Evolutionary conservation across 2,797 vertebrate species (phyloP).

Genomic region (Chaetodon trifasciatus): DNA sequence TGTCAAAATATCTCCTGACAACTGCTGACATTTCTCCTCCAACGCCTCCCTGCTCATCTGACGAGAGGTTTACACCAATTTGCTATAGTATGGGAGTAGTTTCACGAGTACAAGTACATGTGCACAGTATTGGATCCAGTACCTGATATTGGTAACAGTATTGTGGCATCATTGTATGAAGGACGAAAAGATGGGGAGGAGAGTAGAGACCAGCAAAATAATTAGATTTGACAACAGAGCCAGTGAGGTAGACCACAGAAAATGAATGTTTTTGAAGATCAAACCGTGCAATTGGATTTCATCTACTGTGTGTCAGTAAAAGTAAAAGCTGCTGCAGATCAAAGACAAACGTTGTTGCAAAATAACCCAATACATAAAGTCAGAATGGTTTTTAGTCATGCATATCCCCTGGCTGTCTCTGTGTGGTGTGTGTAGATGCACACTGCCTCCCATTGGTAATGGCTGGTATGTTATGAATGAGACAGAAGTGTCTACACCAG

Average conservation of each 20-base stretch:
- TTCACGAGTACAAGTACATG: no score
- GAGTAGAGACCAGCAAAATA: background rate
- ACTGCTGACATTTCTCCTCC: no score
- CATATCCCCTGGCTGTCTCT: background rate
- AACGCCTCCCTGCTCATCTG: no score
- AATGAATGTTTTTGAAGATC: background rate
- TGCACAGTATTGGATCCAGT: no score
- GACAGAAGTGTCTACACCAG: background rate
- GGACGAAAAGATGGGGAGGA: no score
- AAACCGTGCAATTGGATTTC: background rate
- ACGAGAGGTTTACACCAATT: no score
- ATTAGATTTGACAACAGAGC: no score
- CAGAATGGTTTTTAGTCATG: conserved; percentile 4
- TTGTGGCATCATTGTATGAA: no score
- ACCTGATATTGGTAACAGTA: no score
- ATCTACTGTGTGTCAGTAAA: background rate
- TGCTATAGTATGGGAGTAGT: no score
- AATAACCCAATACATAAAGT: background rate
- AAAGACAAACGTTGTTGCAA: background rate
- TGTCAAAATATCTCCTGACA: no score
- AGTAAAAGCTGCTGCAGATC: background rate
- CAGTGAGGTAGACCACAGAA: background rate
- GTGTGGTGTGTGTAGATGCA: background rate
- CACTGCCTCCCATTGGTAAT: background rate
- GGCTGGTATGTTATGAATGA: background rate